These are phyloP conservation scores for Augochlorella aurata DNA, from an alignment of 2,888 invertebrate species.

Conservation along the genomic window DNA sequence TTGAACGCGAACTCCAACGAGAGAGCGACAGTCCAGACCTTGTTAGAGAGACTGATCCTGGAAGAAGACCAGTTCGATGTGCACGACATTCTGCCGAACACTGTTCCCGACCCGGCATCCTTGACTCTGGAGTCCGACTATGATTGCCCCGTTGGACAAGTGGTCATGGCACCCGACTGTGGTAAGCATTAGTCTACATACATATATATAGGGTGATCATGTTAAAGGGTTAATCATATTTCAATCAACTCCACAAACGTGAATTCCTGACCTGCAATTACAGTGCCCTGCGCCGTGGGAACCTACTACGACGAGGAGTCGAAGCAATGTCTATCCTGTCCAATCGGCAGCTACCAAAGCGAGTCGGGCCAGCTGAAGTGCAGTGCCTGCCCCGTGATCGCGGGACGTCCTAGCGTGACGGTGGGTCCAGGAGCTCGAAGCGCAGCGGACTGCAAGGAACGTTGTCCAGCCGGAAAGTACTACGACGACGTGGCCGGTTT, in stretches of 20 bases:
- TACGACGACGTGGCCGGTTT: constrained; percentile 94
- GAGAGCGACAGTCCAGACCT: constrained; percentile 90
- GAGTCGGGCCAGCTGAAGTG: constrained; percentile 95
- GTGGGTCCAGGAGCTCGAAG: constrained; percentile 93
- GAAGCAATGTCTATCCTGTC: constrained; percentile 91
- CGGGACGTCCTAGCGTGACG: constrained; percentile 94
- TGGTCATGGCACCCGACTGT: constrained; percentile 96
- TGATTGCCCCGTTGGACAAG: constrained; percentile 96
- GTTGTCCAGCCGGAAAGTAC: constrained; percentile 95
- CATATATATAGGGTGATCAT: too few species aligned
- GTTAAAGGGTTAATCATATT: too few species aligned
- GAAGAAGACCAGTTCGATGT: constrained; percentile 98
- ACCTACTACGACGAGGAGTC: constrained; percentile 91
- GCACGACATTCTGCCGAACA: constrained; percentile 95
- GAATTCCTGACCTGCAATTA: constrained; percentile 42
- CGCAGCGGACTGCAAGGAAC: constrained; percentile 95
- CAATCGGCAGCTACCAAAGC: constrained; percentile 95
- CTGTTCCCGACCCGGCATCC: constrained; percentile 95
- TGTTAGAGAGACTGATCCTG: constrained; percentile 94
- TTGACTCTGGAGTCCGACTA: constrained; percentile 94
- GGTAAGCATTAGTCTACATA: constrained; percentile 84
- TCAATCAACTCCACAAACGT: too few species aligned
- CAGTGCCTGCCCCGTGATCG: constrained; percentile 93
- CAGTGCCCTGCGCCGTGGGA: constrained; percentile 95
- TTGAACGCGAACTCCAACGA: constrained; percentile 93